Base-by-base conservation (phyloP, 1,140 invertebrate species). In the Adelges cooleyi region DNA sequence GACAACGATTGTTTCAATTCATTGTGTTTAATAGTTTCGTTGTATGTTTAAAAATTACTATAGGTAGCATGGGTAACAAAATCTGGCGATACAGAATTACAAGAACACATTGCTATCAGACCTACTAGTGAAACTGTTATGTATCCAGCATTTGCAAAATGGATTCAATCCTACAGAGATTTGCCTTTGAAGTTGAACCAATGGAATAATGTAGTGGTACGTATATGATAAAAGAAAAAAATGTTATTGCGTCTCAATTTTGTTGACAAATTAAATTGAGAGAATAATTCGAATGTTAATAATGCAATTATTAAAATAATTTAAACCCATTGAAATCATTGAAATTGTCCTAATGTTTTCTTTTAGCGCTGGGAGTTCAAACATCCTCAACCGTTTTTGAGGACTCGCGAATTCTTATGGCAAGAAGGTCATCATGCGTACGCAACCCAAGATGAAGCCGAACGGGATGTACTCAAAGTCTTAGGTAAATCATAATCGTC, bases 121-220 rank as follows among this genome's bases (percentile, higher is more conserved):
- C 97, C 97, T 42, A 99, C 97, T 15, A 97, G 93, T 69, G 97
- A 99, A 79, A 99, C 97, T 38, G 93, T 95, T 22, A 99, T 99
- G 95, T 99, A 99, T 79, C 96, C 97, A 5, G 86, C 93, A 1
- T 99, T 91, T 79, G 91, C 95, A 1, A 96, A 96, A 77, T 99
- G 97, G 97, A 84, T 98, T 50, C 90, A 97, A 77, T 97, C 94
- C n/a, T 89, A 99, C 74, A 75, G 95, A 67, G 95, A 99, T 80
- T 80, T 99, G 51, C 97, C 97, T 1, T 78, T 98, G 5, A 90
- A 87, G 72, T 78, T 99, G 0, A 99, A 99, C 79, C 97, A 99
- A 74, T 99, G 97, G 97, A 98, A 95, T 73, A 99, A 96, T 77
- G 95, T 99, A 76, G 95, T 99, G 59, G 85, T 87, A 70, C 77